These are phyloP conservation scores for Ailuropoda melanoleuca DNA, from an alignment of 2,113 vertebrate genomes.

Conservation along the genomic window DNA sequence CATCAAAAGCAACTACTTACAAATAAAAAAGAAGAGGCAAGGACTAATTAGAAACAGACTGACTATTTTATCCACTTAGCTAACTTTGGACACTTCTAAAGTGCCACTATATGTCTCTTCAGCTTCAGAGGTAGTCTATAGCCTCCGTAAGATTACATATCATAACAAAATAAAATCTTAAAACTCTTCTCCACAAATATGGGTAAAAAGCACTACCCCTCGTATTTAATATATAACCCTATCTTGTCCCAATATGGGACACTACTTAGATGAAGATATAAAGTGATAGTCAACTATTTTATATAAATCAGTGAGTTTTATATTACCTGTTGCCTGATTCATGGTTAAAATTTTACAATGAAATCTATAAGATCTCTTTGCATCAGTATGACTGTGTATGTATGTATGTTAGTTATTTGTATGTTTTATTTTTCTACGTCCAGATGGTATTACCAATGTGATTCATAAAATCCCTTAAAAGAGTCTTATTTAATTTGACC, in stretches of 20 bases:
- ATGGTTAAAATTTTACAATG: not conserved
- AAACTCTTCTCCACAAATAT: not conserved
- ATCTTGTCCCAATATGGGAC: not conserved
- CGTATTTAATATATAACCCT: not conserved
- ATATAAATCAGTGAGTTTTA: not conserved
- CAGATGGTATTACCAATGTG: not conserved
- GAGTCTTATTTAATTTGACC: not conserved
- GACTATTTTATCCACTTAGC: not conserved
- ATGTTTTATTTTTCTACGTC: not conserved
- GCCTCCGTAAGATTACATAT: not conserved
- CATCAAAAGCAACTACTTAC: not conserved
- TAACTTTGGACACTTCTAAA: not conserved
- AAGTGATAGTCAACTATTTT: not conserved
- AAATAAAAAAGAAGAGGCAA: not conserved
- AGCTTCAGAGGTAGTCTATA: not conserved
- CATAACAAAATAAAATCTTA: not conserved
- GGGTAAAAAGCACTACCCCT: not conserved
- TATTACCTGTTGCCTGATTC: not conserved
- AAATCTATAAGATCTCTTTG: not conserved
- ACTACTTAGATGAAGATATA: not conserved
- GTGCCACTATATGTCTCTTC: not conserved
- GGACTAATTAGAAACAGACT: not conserved
- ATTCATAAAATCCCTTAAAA: not conserved
- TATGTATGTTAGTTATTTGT: not conserved
- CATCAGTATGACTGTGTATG: not conserved